Percentiles rank a stretch among this genome's conserved stretches.
Conservation (phyloP, 2,797 vertebrate species). For the Taeniopygia guttata region DNA sequence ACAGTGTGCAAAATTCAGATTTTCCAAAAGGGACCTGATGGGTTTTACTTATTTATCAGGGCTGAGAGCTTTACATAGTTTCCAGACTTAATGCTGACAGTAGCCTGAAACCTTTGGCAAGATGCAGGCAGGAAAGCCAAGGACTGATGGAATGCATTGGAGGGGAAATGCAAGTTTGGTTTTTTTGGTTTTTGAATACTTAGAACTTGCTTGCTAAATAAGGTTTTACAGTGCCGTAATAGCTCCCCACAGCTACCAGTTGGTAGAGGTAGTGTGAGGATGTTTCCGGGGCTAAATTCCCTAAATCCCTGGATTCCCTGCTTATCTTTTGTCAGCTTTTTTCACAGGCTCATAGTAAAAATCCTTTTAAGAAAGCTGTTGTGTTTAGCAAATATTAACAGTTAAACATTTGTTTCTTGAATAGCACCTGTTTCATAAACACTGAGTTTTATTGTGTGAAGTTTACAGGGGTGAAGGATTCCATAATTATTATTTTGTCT, state of each 20-base stretch:
- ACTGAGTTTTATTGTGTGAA: not conserved
- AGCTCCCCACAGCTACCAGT: not conserved
- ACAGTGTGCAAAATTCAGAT: not conserved
- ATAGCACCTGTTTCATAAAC: not conserved
- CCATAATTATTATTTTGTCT: not conserved
- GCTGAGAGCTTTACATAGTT: not conserved
- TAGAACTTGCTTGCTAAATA: not conserved
- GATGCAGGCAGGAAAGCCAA: not conserved
- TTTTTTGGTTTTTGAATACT: not conserved
- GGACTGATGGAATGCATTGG: not conserved
- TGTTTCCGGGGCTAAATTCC: not conserved
- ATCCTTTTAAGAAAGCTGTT: not conserved
- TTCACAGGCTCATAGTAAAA: not conserved
- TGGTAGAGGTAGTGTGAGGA: not conserved
- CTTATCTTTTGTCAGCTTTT: not conserved
- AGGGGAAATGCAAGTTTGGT: not conserved
- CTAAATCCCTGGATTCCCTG: not conserved
- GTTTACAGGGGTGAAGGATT: not conserved
- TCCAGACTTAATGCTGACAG: not conserved
- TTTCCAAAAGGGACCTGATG: not conserved
- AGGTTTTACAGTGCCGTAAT: not conserved
- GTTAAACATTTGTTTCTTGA: not conserved
- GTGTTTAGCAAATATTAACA: not conserved
- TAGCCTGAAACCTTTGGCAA: not conserved
- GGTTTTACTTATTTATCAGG: not conserved